These are phyloP conservation scores for Neomonachus schauinslandi DNA, from an alignment of 2,113 vertebrate genomes.

Conservation along the genomic window DNA sequence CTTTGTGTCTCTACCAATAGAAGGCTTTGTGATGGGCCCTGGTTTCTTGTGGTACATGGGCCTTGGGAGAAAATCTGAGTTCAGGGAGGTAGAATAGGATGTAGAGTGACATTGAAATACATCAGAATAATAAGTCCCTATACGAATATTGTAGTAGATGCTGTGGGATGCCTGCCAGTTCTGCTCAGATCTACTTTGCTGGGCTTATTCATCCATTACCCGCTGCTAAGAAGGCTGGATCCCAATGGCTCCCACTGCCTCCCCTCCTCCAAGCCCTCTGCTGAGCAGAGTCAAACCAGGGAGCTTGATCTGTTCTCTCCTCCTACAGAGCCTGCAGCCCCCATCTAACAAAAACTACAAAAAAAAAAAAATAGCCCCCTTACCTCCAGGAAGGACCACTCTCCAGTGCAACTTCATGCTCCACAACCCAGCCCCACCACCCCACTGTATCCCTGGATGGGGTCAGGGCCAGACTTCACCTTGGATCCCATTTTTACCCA, in stretches of 20 bases:
- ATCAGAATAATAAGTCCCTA: not conserved
- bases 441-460: not conserved
- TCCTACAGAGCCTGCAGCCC: not conserved
- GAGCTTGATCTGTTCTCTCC: not conserved
- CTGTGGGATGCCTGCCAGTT: not conserved
- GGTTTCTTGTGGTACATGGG: not conserved
- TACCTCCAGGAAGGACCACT: not conserved
- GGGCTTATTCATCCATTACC: rapidly evolving
- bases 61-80: not conserved
- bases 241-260: not conserved
- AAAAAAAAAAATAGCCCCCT: not conserved
- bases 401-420: not conserved
- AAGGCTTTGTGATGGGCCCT: not conserved
- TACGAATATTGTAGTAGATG: not conserved
- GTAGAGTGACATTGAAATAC: not conserved
- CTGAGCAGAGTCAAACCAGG: not conserved
- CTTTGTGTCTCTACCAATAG: not conserved
- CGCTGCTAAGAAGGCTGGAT: not conserved
- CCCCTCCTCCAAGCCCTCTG: not conserved
- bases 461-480: not conserved
- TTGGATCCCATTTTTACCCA: not conserved
- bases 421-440: not conserved
- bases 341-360: not conserved
- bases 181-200: not conserved
- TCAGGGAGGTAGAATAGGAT: not conserved